A percentile compares a stretch with the other conserved stretches of the same genome.
These are phyloP conservation scores for Drosophila seguyi DNA, from an alignment of 1,140 invertebrate genomes.

Conservation along the genomic window DNA sequence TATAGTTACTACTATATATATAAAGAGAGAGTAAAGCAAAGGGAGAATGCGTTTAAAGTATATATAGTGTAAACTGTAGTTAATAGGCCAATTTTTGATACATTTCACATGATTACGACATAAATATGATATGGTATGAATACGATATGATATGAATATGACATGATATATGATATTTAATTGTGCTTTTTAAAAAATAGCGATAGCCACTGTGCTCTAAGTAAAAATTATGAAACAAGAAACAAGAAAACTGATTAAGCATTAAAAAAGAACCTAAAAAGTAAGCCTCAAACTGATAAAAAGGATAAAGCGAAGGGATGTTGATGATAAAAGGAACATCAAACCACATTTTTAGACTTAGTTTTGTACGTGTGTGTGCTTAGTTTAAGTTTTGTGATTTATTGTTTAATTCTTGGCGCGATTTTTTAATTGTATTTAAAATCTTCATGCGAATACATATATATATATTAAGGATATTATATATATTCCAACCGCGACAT, in stretches of 20 bases:
- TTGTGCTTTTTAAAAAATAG: constrained; percentile 67
- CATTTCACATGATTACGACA: constrained; percentile 60
- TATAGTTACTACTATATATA: constrained; percentile 45
- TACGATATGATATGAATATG: constrained; percentile 17
- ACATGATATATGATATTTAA: constrained; percentile 52
- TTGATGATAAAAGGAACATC: constrained; percentile 22
- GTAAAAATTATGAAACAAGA: constrained; percentile 35
- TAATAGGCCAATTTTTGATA: constrained; percentile 82
- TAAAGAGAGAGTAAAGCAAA: constrained; percentile 19
- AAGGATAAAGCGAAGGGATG: constrained; percentile 1
- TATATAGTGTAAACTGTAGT: constrained; percentile 67
- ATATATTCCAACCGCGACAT: constrained; percentile 25
- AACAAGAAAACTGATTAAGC: constrained; percentile 75
- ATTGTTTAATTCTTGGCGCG: constrained; percentile 77
- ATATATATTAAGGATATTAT: background rate
- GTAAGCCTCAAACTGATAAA: constrained; percentile 56
- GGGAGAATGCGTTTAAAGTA: constrained; percentile 41
- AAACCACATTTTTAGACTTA: constrained; percentile 63
- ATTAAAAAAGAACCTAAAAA: constrained; percentile 45
- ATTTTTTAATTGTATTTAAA: constrained; percentile 56
- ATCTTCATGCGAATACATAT: background rate
- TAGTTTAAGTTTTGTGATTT: constrained; percentile 84
- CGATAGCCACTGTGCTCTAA: constrained; percentile 44
- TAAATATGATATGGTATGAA: constrained; percentile 28
- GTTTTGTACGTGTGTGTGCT: constrained; percentile 64